Evolutionary conservation across 2,113 vertebrate species (phyloP), one percentile per base, ranked within the genome.

Genomic region (Silurus glanis): DNA sequence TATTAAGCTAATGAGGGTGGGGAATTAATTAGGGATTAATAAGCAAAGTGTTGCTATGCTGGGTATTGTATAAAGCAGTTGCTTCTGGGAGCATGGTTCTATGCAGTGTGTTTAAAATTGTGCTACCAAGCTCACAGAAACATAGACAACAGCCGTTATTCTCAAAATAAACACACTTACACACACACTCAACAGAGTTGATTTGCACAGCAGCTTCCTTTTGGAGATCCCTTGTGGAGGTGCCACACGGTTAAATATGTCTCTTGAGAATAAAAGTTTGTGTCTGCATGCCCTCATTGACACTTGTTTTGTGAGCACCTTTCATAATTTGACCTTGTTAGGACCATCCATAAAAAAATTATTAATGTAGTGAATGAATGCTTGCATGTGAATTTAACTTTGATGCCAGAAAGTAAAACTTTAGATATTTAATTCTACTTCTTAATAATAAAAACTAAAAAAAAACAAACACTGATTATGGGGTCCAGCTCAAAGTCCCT

Each of bases 1-100:
- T 87, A 92, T 91, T 91, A 90, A 93, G 59, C 37, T 62, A 47
- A 84, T 13, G 47, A 92, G 90, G 92, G 93, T 90, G 9, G 72
- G 92, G 89, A 91, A 93, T 91, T 93, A 90, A 93, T 93, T 91
- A 92, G 91, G 90, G 59, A 86, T 92, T 91, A 94, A 93, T 90
- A 90, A 92, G 90, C 82, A 82, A 89, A 89, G 90, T 92, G 90
- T 91, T 85, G 92, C 92, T 93, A 92, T 92, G 58, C 56, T 91
- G 93, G 93, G 92, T 93, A 88, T 90, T 81, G 84, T 85, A 89
- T 92, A 89, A 90, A 89, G 58, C 61, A 67, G 67, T 17, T 59
- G 9, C 59, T 83, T n/a, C 71, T 45, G 21, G 16, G 21, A 56
- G 16, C 2, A 45, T n/a, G 12, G n/a, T 28, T 21, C 1, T 45